A percentile compares a stretch with the other conserved stretches of the same genome.
Evolutionary conservation across 2,888 invertebrate genomes (phyloP).

Genomic region (Brachynemurus nebulosus): DNA sequence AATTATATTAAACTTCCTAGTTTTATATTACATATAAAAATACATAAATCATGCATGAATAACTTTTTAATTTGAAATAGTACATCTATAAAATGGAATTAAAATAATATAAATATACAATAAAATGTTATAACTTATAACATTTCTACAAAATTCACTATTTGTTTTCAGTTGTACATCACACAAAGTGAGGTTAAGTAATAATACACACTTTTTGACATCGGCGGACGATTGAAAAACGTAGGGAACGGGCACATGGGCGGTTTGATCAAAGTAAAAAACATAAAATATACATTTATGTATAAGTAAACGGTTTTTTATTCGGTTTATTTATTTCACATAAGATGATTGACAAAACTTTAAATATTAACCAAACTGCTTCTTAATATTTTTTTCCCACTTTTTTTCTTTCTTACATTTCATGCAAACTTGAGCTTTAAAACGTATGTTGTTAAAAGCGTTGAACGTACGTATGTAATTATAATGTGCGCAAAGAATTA

Average conservation of each 20-base stretch:
- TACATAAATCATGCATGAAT: too few species aligned
- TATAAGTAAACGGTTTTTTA: too few species aligned
- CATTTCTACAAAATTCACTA: not conserved
- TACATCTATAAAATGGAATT: too few species aligned
- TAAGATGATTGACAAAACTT: slow-evolving; percentile 10
- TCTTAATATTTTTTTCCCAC: slow-evolving; percentile 8
- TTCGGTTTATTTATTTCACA: slow-evolving; percentile 10
- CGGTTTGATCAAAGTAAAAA: slow-evolving; percentile 1
- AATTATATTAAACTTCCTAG: too few species aligned
- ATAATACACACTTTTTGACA: not conserved
- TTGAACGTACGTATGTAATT: too few species aligned
- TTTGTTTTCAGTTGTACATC: slow-evolving; percentile 10
- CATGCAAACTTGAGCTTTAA: not conserved
- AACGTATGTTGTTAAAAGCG: slow-evolving; percentile 1
- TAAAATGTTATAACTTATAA: not conserved
- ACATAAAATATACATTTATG: not conserved
- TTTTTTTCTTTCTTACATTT: too few species aligned
- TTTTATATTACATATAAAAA: too few species aligned
- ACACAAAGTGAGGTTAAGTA: slow-evolving; percentile 11
- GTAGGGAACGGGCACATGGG: too few species aligned
- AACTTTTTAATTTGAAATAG: too few species aligned
- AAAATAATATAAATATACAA: too few species aligned
- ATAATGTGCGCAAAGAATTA: too few species aligned
- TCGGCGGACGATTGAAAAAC: too few species aligned
- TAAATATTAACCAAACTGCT: slow-evolving; percentile 12